Base-by-base conservation (phyloP, 2,797 vertebrate species). In the Eospalax fontanierii region DNA sequence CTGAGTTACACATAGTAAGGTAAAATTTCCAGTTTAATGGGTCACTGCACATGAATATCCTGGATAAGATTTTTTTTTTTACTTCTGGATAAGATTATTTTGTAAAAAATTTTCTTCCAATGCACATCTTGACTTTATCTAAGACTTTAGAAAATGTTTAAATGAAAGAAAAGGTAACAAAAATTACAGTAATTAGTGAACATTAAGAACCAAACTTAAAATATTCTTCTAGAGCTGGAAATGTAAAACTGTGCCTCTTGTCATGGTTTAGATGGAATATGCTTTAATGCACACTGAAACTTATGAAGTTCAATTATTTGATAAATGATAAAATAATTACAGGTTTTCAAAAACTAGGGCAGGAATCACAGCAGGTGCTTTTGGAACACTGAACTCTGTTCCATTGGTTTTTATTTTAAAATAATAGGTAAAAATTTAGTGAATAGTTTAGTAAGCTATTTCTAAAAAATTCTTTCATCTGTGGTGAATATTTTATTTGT, bases 321-420 rank as follows among this genome's bases (percentile, higher is more conserved):
- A 95, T 97, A 96, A 97, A 92, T 97, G 97, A 93, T 61, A 96
- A 95, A 98, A 95, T 97, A 98, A 98, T 96, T 96, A 95, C 21
- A 93, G 79, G 89, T 87, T 97, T 97, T 90, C 93, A 89, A 96
- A 97, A 84, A 80, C 59, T 38, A 91, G 63, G 57, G 14, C 68
- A 78, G 71, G 33, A 90, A 90, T 96, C 96, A 90, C 70, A 97
- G 90, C 90, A 94, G 90, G 73, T 95, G 63, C 83, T 98, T 89
- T 91, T 73, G 38, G 94, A 97, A 40, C 57, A 85, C 5, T 97
- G 89, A 78, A 68, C 75, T 97, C 91, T 95, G 94, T 83, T 94
- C 35, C 80, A 11, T 9, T 91, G 18, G 46, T 83, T 84, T 86
- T 86, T 38, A 38, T 6, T n/a, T 66, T 40, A 15, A 78, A 94